Percentiles rank a stretch among this genome's conserved stretches.
These are phyloP conservation scores for Drosophila lowei DNA, from an alignment of 1,140 invertebrate genomes.

Conservation along the genomic window DNA sequence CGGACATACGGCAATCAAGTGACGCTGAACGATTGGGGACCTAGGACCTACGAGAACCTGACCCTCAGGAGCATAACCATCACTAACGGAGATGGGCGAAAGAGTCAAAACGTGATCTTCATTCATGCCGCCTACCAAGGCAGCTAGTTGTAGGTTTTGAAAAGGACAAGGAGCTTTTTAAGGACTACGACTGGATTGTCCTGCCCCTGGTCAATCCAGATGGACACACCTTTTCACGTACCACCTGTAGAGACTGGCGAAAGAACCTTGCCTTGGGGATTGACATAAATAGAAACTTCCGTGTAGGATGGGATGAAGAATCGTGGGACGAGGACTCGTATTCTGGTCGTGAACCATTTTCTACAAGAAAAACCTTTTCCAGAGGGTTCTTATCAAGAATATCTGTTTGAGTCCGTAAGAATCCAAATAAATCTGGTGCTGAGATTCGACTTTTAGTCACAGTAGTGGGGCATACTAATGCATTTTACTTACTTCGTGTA, in stretches of 20 bases:
- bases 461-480: too few species aligned
- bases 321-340: background rate
- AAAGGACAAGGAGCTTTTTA: conserved; percentile 78
- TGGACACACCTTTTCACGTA: conserved; percentile 40
- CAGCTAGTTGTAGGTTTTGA: conserved; percentile 84
- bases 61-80: conserved; percentile 84
- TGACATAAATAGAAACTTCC: conserved; percentile 50
- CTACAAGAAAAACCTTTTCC: background rate
- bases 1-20: conserved; percentile 73
- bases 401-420: background rate
- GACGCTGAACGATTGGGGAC: conserved; percentile 68
- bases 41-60: conserved; percentile 83
- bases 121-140: conserved; percentile 86
- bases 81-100: conserved; percentile 67
- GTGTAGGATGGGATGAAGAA: conserved; percentile 13
- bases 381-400: background rate
- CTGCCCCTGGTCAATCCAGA: conserved; percentile 46
- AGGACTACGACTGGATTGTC: conserved; percentile 50
- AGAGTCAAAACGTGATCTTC: conserved; percentile 84
- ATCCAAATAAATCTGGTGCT: background rate
- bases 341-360: conserved; percentile 22
- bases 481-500: conserved; percentile 83
- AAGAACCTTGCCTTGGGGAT: conserved; percentile 39
- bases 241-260: conserved; percentile 15
- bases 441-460: background rate